phyloP scores from a whole-genome alignment of 2,888 invertebrate species.

The Drosophila anceps region DNA sequence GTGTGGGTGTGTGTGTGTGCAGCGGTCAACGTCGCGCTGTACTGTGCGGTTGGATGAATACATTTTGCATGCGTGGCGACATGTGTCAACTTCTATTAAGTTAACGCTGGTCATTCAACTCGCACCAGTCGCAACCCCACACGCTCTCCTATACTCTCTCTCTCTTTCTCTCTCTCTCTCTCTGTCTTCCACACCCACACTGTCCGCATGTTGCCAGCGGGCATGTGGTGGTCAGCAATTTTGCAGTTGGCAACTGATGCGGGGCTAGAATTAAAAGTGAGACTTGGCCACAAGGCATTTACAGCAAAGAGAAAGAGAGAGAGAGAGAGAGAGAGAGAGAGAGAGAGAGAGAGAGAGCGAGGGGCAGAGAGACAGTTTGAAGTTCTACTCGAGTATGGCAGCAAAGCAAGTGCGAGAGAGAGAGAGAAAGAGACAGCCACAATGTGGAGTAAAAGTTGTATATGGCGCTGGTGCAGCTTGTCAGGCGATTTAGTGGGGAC shows the following conservation, averaged over 20 bases:
- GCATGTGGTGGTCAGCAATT: slow-evolving; percentile 72
- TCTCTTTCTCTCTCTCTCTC: background rate
- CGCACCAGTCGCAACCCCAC: slow-evolving; percentile 25
- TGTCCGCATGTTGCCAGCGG: slow-evolving; percentile 3
- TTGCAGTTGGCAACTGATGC: slow-evolving; percentile 37
- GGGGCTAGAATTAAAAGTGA: slow-evolving; percentile 35
- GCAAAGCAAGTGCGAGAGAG: background rate
- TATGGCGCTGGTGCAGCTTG: slow-evolving; percentile 15
- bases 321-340: background rate
- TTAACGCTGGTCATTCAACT: slow-evolving; percentile 79
- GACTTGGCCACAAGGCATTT: slow-evolving; percentile 38
- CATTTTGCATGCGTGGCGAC: slow-evolving; percentile 83
- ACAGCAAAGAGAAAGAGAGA: background rate
- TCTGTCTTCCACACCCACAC: background rate
- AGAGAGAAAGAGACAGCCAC: slow-evolving; percentile 16
- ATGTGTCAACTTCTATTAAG: slow-evolving; percentile 82
- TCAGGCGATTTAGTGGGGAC: slow-evolving; percentile 23
- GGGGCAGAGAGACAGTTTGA: background rate
- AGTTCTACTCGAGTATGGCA: background rate
- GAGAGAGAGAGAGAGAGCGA: no score
- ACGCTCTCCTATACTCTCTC: background rate
- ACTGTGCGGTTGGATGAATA: slow-evolving; percentile 77
- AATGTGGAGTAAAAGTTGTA: slow-evolving; percentile 31
- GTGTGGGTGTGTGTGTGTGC: slow-evolving; percentile 9
- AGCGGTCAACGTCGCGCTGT: slow-evolving; percentile 42